Base-by-base conservation (phyloP, 2,888 invertebrate genomes). In the Polymixis lichenea region DNA sequence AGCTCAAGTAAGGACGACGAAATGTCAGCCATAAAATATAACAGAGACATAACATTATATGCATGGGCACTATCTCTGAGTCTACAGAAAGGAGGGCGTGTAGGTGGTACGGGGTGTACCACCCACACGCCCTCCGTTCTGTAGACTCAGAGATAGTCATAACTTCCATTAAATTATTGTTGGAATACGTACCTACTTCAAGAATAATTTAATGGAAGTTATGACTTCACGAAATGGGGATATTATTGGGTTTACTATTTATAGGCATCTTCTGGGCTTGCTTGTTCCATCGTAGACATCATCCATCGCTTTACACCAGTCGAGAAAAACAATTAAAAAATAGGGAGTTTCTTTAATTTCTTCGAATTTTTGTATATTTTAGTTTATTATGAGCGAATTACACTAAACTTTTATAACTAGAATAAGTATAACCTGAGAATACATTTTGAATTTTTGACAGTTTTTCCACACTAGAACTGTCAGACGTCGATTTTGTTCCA, bases 1-100 rank as follows among this genome's bases (percentile, higher is more conserved):
- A 56, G 13, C 49, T 38, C 56, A 32, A 67, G 17, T 75, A 51
- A 67, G 11, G 55, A 32, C 61, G 32, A n/a, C 17, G 56, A 53
- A 78, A 78, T 75, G 43, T 38, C 43, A 22, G 0, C 2, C 56
- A 75, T 82, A 62, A 55, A 67, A 56, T 5, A 62, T 81, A 74
- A 74, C 8, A 32, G 43, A 22, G n/a, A 61, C 51, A 75, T 81
- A 74, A 75, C 32, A 64, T 62, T 51, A 58, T 53, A 81, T 9
- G 6, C 58, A 64, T 28, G 56, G 38, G 15, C 67, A 58, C 66
- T 56, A 75, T 67, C 82, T 78, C 32, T 15, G 9, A 2, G 66
- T 6, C 75, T 32, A 56, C 74, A 73, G 49, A 53, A 55, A 13
- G n/a, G 19, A 65, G 64, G 13, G 28, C n/a, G 25, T 17, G 15